Conservation (phyloP, 2,113 vertebrate species). For the Laticauda laticaudata region DNA sequence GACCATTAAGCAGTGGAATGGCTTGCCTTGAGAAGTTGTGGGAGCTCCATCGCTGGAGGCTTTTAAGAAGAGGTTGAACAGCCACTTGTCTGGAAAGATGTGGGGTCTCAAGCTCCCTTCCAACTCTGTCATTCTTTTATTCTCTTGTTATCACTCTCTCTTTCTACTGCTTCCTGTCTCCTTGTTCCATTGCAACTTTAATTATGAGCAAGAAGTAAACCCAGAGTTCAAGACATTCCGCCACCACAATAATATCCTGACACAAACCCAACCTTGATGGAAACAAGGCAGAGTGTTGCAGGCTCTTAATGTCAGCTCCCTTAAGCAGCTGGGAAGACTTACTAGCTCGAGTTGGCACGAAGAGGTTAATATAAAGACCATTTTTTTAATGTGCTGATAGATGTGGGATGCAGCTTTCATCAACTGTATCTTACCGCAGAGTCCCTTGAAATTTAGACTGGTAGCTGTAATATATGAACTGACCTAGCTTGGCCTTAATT, state of each 20-base stretch:
- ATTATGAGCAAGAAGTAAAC: constrained; percentile 13
- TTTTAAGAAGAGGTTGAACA: too few relatives aligned
- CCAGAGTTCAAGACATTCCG: neutral
- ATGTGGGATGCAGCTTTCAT: constrained; percentile 8
- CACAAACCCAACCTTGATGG: neutral
- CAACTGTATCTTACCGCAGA: constrained; percentile 12
- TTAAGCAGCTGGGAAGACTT: neutral
- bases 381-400: constrained; percentile 22
- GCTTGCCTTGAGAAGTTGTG: too few relatives aligned
- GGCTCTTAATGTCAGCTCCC: constrained; percentile 7
- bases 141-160: too few relatives aligned
- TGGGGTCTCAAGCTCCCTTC: neutral
- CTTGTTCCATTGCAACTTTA: neutral
- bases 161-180: neutral
- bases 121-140: neutral
- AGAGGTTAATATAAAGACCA: constrained; percentile 29
- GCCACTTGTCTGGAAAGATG: too few relatives aligned
- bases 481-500: constrained; percentile 36
- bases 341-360: constrained; percentile 18
- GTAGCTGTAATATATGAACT: constrained; percentile 26
- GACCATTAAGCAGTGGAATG: too few relatives aligned
- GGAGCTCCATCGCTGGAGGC: too few relatives aligned
- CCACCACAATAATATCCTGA: neutral
- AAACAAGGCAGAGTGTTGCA: neutral
- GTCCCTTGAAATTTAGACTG: constrained; percentile 39